These are phyloP conservation scores for Lucilia cuprina DNA, from an alignment of 1,140 invertebrate genomes.

Conservation along the genomic window DNA sequence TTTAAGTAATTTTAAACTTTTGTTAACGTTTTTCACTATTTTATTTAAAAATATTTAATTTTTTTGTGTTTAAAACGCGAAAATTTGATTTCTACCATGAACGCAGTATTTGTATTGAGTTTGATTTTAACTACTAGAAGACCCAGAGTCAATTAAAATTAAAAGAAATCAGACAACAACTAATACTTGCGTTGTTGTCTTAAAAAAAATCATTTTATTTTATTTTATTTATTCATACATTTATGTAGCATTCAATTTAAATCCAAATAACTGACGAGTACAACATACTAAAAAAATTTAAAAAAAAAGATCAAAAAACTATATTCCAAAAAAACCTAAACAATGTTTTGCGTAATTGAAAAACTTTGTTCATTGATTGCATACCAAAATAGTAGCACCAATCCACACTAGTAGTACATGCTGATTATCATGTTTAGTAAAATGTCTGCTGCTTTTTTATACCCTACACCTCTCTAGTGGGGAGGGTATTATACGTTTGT, in stretches of 20 bases:
- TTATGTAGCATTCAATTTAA: background rate
- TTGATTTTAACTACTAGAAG: too few relatives aligned
- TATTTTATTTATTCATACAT: too few relatives aligned
- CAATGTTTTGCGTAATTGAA: conserved; percentile 26
- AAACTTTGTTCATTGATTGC: conserved; percentile 25
- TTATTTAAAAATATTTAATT: background rate
- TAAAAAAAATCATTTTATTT: too few relatives aligned
- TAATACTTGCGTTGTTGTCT: too few relatives aligned
- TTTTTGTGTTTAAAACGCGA: too few relatives aligned
- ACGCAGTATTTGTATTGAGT: too few relatives aligned
- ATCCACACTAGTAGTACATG: too few relatives aligned
- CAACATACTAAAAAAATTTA: background rate
- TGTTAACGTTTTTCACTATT: background rate
- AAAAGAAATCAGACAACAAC: too few relatives aligned
- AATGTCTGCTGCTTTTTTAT: background rate
- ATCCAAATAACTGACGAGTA: conserved; percentile 7
- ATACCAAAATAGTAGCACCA: conserved; percentile 5
- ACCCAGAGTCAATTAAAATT: too few relatives aligned
- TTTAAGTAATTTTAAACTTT: background rate
- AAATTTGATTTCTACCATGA: too few relatives aligned
- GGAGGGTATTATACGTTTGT: too few relatives aligned
- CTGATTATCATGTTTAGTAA: background rate
- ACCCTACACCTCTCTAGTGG: too few relatives aligned
- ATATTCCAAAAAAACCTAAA: background rate
- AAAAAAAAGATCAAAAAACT: background rate